A percentile compares a stretch with the other conserved stretches of the same genome.
These are phyloP conservation scores for Adineta ricciae DNA, from an alignment of 2,888 invertebrate genomes.

Conservation along the genomic window DNA sequence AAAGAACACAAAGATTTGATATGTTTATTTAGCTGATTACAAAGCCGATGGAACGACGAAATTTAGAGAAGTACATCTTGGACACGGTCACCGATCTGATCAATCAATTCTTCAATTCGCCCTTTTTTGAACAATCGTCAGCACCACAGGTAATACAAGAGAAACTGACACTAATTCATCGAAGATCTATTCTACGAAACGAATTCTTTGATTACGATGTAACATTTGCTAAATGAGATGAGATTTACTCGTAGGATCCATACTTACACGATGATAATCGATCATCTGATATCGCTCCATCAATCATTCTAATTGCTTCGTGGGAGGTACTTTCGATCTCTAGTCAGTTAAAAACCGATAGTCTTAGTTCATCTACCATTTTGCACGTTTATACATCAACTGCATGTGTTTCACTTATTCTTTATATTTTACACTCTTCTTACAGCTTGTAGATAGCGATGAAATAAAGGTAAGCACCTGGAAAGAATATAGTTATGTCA, in stretches of 20 bases:
- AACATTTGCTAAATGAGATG: too few species aligned
- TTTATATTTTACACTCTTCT: not conserved
- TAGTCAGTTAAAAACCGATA: too few species aligned
- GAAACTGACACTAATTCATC: too few species aligned
- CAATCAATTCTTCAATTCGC: constrained; percentile 86
- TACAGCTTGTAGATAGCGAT: not conserved
- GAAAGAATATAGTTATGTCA: too few species aligned
- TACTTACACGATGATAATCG: not conserved
- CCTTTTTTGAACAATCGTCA: constrained; percentile 89
- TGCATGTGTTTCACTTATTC: not conserved
- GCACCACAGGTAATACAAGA: constrained; percentile 67
- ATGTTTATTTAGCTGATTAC: not conserved
- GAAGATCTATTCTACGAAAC: too few species aligned
- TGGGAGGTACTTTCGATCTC: not conserved
- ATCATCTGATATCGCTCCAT: not conserved
- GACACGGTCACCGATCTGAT: constrained; percentile 82
- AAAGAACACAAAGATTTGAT: too few species aligned
- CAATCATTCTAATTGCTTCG: not conserved
- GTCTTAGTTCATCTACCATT: too few species aligned
- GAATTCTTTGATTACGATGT: too few species aligned
- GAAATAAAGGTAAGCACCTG: not conserved
- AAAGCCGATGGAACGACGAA: not conserved
- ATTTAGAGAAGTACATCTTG: constrained; percentile 76
- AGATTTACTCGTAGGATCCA: not conserved
- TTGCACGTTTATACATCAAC: too few species aligned